Percentiles rank a stretch among this genome's conserved stretches.
Evolutionary conservation across 2,797 vertebrate genomes (phyloP).

Genomic region (Hypotaenidia philippensis): DNA sequence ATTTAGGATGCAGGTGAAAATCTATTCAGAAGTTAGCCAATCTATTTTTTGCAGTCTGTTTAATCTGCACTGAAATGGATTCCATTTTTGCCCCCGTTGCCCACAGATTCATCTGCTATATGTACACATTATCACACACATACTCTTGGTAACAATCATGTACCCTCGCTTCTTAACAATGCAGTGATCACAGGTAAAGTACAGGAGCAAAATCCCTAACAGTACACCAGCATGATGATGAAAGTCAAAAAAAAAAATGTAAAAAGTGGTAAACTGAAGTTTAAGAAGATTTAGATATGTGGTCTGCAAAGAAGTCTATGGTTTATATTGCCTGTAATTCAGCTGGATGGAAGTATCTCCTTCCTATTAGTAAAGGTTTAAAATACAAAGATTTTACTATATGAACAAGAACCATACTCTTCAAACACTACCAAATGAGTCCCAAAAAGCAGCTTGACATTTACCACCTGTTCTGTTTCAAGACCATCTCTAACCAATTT

Average conservation of each 20-base stretch:
- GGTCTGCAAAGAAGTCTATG: too few relatives aligned
- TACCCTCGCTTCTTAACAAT: not conserved
- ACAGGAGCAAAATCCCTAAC: not conserved
- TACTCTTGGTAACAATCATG: fast-evolving
- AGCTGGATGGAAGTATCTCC: not conserved
- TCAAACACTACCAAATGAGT: not conserved
- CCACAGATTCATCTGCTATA: not conserved
- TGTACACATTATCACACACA: not conserved
- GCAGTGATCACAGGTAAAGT: fast-evolving
- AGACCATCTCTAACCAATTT: not conserved
- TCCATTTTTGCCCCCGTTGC: not conserved
- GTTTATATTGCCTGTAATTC: not conserved
- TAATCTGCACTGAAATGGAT: not conserved
- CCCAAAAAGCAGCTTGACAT: not conserved
- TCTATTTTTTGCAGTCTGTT: not conserved
- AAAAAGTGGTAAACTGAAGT: not conserved
- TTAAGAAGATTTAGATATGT: not conserved
- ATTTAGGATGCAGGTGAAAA: not conserved
- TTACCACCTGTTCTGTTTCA: not conserved
- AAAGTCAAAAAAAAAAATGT: not conserved
- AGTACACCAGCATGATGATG: fast-evolving
- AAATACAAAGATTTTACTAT: not conserved
- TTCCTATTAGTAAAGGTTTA: not conserved
- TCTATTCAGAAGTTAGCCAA: not conserved
- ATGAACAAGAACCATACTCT: not conserved